Percentiles rank a stretch among this genome's conserved stretches.
These are phyloP conservation scores for Magallana angulata DNA, from an alignment of 1,140 invertebrate genomes.

Conservation along the genomic window DNA sequence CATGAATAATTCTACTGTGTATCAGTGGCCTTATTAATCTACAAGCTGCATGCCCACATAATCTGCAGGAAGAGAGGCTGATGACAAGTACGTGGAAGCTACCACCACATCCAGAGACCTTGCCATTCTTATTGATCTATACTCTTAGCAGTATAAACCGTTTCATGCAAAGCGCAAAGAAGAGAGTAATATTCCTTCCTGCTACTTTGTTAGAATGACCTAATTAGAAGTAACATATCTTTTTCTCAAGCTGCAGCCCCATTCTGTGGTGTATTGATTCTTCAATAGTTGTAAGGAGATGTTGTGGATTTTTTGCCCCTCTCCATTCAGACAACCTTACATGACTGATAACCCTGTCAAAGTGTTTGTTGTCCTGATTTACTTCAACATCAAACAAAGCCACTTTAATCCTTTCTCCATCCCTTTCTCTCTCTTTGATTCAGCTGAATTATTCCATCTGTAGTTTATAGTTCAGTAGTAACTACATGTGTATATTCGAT, in stretches of 20 bases:
- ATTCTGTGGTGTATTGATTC: slow-evolving; percentile 1
- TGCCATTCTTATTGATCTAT: slow-evolving; percentile 19
- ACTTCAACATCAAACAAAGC: not conserved
- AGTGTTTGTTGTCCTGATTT: slow-evolving; percentile 18
- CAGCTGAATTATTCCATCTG: no score
- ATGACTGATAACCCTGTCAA: slow-evolving; percentile 23
- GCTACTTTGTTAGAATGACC: slow-evolving; percentile 26
- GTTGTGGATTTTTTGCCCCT: not conserved
- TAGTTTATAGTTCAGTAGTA: no score
- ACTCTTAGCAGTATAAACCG: not conserved
- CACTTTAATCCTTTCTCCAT: no score
- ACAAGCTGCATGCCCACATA: no score
- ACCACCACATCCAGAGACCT: not conserved
- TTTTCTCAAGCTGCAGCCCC: slow-evolving; percentile 13
- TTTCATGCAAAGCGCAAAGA: not conserved
- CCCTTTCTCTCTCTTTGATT: no score
- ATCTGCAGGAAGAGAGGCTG: no score
- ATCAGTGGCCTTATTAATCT: no score
- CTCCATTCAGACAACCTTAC: slow-evolving; percentile 2
- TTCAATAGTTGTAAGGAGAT: slow-evolving; percentile 15
- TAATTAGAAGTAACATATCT: slow-evolving; percentile 32
- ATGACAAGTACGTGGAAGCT: not conserved
- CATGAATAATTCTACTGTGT: no score
- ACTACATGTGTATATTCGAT: no score
- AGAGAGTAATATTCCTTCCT: slow-evolving; percentile 16